Evolutionary conservation across 2,797 vertebrate species (phyloP), one percentile per base, ranked within the genome.

Genomic region (Smutsia temminckii): DNA sequence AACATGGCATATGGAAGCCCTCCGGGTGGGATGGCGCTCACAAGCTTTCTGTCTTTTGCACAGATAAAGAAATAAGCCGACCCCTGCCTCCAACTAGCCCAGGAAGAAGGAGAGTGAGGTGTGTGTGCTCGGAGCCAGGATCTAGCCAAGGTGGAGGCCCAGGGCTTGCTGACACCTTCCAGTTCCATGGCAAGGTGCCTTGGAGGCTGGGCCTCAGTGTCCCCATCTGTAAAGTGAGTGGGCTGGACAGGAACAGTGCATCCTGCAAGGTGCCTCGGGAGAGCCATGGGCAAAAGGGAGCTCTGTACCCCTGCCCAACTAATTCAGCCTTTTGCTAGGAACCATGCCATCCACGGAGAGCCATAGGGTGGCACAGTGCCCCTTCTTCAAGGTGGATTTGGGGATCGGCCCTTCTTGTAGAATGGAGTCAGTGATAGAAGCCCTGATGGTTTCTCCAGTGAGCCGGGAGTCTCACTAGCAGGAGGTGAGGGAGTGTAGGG

Each of bases 381-480:
- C 25, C 20, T 32, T 59, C 87, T 78, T 55, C 18, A 59, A 81
- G n/a, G 20, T 86, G 55, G 2, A 0, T 84, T 92, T 95, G 68
- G 79, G 51, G 25, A 3, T 29, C 59, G 85, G 40, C 69, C 20
- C 85, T 78, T 78, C 61, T 51, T 85, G 86, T 0, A 0, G 53
- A 42, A 27, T 2, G 20, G 3, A 90, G 97, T 98, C 98, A 98
- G 97, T 98, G 89, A 98, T 98, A 98, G 95, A 97, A 69, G 61
- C 8, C 10, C 3, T 9, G 61, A 23, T 40, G 71, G 17, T 11
- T 77, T 90, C 57, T 55, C 46, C 42, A 14, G 32, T 6, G 11
- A 0, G 53, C 87, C 89, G 97, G 98, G 97, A 97, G 4, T 3
- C 42, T 64, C 37, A 27, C 29, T 42, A 29, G 72, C 9, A 66